Evolutionary conservation across 2,888 invertebrate species (phyloP).

Genomic region (Lycocerus yunnanus): DNA sequence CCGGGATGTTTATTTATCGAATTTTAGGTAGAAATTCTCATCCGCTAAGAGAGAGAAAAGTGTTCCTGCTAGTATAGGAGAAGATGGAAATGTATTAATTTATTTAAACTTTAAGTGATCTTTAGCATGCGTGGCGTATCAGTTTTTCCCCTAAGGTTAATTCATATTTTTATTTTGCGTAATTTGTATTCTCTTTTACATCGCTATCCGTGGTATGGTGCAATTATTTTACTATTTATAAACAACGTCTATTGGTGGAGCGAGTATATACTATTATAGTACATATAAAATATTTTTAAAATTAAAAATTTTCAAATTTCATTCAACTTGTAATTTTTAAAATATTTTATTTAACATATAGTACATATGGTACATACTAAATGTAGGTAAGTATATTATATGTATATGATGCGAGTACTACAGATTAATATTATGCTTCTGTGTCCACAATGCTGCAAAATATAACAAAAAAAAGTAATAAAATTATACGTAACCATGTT

Average conservation of each 20-base stretch:
- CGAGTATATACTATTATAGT: too few species aligned
- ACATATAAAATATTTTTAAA: too few species aligned
- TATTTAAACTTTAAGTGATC: background rate
- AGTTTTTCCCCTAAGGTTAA: background rate
- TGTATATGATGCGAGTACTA: too few species aligned
- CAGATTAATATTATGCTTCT: too few species aligned
- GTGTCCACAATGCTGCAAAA: background rate
- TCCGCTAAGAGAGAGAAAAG: background rate
- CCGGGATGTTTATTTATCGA: background rate
- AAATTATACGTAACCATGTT: background rate
- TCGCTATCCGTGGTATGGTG: background rate
- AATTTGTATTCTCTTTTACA: background rate
- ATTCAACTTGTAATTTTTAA: too few species aligned
- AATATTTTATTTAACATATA: too few species aligned
- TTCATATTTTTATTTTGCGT: background rate
- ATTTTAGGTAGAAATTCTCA: background rate
- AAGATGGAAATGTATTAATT: background rate
- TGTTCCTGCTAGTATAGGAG: background rate
- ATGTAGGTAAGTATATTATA: too few species aligned
- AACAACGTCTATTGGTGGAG: too few species aligned
- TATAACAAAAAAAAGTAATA: background rate
- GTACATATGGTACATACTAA: too few species aligned
- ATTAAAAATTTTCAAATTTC: too few species aligned
- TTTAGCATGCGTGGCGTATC: background rate
- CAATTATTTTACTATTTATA: too few species aligned